Percentiles rank a stretch among this genome's conserved stretches.
phyloP scores from a whole-genome alignment of 2,888 invertebrate genomes.

The Chromoteleia sp. region DNA sequence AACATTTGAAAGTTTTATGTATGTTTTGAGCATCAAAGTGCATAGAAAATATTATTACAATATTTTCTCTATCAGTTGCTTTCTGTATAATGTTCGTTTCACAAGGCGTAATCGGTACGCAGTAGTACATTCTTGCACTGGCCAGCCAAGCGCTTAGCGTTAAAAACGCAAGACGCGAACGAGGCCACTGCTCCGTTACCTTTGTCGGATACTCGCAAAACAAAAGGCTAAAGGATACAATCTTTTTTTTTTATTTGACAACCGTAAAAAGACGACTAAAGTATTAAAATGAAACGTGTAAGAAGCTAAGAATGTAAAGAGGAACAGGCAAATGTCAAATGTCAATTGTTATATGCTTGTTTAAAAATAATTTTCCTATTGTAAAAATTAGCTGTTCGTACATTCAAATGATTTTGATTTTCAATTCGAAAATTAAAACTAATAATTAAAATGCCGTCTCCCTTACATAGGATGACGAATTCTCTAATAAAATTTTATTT shows the following conservation, averaged over 20 bases:
- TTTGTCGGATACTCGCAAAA: constrained; percentile 60
- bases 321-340: constrained; percentile 1
- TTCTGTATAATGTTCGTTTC: constrained; percentile 19
- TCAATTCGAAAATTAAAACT: too few relatives aligned
- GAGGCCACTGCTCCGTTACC: constrained; percentile 53
- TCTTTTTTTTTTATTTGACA: constrained; percentile 50
- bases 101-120: constrained; percentile 37
- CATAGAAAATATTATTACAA: constrained; percentile 13
- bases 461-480: too few relatives aligned
- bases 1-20: neutral
- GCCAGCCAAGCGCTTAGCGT: constrained; percentile 64
- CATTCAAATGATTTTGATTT: too few relatives aligned
- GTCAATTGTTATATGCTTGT: too few relatives aligned
- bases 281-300: constrained; percentile 44
- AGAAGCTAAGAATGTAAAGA: constrained; percentile 38
- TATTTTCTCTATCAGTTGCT: constrained; percentile 18
- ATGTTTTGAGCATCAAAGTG: constrained; percentile 2
- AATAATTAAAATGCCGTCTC: too few relatives aligned
- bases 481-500: too few relatives aligned
- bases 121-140: constrained; percentile 62
- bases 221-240: constrained; percentile 65
- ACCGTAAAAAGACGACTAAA: constrained; percentile 46
- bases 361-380: too few relatives aligned
- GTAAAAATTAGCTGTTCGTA: too few relatives aligned
- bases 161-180: constrained; percentile 56